Evolutionary conservation across 2,888 invertebrate genomes (phyloP), one percentile per base, ranked within the genome.

Genomic region (Oscheius sp.): DNA sequence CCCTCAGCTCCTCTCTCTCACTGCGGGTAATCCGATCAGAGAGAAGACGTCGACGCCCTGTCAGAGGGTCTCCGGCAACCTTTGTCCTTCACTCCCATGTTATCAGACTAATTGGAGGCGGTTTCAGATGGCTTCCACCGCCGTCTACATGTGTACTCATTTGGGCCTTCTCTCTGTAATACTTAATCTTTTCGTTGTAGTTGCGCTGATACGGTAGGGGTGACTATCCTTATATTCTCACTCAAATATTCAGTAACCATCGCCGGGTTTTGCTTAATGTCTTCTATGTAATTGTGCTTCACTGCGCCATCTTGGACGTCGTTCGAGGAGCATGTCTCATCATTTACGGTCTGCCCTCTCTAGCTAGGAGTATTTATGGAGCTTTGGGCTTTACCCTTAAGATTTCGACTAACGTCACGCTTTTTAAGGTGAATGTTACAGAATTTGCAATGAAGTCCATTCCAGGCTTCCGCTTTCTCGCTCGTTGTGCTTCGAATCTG

Each of bases 221-320:
- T n/a, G n/a, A 32, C 2, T 32, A 53, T 7, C 33, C 51, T 11
- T 29, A 59, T 7, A 37, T 9, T 21, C n/a, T 9, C n/a, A 32
- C 50, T 9, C 10, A 21, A 21, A 21, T 65, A 53, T 66, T 47
- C 33, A 76, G 80, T 65, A 76, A 80, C 42, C 76, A 79, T 33
- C 81, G 81, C 57, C 82, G 88, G 7, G 86, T 88, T 11, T 78
- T 88, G 10, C 75, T 75, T 48, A 88, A 88, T 73, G 88, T 88
- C 33, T 88, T 88, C 83, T 88, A 88, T 76, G 87, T 88, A 7
- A 82, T 88, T 42, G 87, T 88, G 13, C 74, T 88, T 4, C 88
- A 88, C 63, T 88, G 88, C 74, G 85, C 87, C n/a, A 73, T 88
- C 55, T 85, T 88, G 35, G 88, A 88, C 63, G 77, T 85, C 29